These are phyloP conservation scores for Connochaetes taurinus DNA, from an alignment of 2,113 vertebrate species.

Conservation along the genomic window DNA sequence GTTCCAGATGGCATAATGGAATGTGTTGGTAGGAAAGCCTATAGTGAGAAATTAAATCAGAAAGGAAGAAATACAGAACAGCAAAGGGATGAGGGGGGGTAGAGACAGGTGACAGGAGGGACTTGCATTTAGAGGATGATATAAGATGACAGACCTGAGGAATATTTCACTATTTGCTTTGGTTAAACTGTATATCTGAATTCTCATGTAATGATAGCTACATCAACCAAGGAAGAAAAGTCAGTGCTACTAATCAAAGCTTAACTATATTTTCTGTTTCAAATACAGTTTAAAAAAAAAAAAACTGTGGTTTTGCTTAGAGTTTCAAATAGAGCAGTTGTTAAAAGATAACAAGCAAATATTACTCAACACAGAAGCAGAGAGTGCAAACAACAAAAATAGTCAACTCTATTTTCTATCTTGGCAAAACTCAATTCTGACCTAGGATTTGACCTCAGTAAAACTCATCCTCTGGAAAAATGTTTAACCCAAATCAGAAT, in stretches of 20 bases:
- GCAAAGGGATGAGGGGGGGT: fast-evolving
- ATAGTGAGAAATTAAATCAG: background rate
- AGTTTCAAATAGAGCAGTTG: background rate
- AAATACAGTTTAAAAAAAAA: background rate
- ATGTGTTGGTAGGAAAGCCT: background rate
- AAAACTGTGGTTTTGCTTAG: background rate
- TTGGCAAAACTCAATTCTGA: background rate
- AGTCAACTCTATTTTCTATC: background rate
- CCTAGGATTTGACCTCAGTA: background rate
- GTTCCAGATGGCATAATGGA: background rate
- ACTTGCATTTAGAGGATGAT: background rate
- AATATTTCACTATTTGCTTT: background rate
- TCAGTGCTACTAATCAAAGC: background rate
- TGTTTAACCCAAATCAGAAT: background rate
- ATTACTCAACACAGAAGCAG: background rate
- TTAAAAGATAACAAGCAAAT: background rate
- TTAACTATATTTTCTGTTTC: background rate
- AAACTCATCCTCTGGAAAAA: background rate
- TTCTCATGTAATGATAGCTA: background rate
- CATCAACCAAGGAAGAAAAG: background rate
- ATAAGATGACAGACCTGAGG: background rate
- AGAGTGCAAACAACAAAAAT: background rate
- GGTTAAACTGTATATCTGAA: background rate
- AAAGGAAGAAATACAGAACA: background rate
- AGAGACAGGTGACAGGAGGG: background rate